Conservation (phyloP, 2,888 invertebrate genomes). For the Horisme vitalbata region DNA sequence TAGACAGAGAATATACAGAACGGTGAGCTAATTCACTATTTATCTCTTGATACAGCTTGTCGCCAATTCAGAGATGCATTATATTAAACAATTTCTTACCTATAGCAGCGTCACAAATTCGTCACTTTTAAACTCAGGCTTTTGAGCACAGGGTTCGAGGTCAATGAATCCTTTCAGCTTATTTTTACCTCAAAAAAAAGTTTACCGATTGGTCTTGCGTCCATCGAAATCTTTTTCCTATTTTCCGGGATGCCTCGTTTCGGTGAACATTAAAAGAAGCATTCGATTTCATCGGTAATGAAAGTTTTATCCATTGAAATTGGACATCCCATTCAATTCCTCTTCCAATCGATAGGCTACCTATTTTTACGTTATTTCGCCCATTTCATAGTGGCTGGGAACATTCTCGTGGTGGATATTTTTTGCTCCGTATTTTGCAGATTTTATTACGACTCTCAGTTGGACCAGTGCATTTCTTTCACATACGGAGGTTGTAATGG, state of each 20-base stretch:
- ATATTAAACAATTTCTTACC: too few species aligned
- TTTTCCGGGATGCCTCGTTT: slow-evolving; percentile 32
- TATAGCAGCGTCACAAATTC: too few species aligned
- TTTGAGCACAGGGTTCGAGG: too few species aligned
- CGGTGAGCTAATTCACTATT: too few species aligned
- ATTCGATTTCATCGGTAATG: slow-evolving; percentile 33
- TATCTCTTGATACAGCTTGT: too few species aligned
- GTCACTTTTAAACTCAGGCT: too few species aligned
- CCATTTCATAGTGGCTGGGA: not conserved
- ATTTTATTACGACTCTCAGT: slow-evolving; percentile 53
- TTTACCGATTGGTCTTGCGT: slow-evolving; percentile 23
- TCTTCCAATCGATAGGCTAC: slow-evolving; percentile 22
- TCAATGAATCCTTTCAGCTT: too few species aligned
- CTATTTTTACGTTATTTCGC: slow-evolving; percentile 5
- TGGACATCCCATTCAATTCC: slow-evolving; percentile 22
- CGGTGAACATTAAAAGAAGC: slow-evolving; percentile 32
- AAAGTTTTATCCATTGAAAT: slow-evolving; percentile 32
- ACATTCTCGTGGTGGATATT: not conserved
- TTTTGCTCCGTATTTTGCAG: too few species aligned
- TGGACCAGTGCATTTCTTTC: slow-evolving; percentile 52
- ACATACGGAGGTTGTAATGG: slow-evolving; percentile 52
- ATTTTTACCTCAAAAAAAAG: slow-evolving; percentile 16
- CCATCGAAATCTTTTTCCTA: slow-evolving; percentile 27
- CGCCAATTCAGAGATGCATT: too few species aligned
- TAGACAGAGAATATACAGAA: too few species aligned